These are phyloP conservation scores for Amaurobius ferox DNA, from an alignment of 2,888 invertebrate genomes.

Conservation along the genomic window DNA sequence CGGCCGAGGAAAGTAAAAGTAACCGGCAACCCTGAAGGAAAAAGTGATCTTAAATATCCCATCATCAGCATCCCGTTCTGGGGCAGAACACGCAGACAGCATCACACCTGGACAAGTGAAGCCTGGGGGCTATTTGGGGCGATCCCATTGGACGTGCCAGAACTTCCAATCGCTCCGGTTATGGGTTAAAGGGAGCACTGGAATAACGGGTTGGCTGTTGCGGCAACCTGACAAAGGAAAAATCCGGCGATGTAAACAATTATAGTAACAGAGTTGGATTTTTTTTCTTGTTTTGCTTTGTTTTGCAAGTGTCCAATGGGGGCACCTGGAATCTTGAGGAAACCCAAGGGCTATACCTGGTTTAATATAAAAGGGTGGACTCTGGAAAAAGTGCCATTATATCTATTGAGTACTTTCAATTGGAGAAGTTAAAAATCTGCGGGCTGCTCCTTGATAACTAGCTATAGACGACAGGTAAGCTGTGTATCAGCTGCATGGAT, in stretches of 20 bases:
- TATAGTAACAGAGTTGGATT: conserved; percentile 58
- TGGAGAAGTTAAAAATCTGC: neutral
- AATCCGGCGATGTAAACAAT: conserved; percentile 54
- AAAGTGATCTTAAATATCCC: conserved; percentile 26
- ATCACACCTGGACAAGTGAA: neutral
- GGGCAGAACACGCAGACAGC: conserved; percentile 20
- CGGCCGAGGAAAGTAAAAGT: conserved; percentile 12
- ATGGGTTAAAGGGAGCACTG: conserved; percentile 56
- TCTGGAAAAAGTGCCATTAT: conserved; percentile 24
- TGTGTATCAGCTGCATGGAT: conserved; percentile 2
- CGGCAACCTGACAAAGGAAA: conserved; percentile 41
- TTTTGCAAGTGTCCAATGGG: conserved; percentile 38
- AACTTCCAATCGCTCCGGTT: conserved; percentile 45
- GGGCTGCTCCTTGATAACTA: neutral
- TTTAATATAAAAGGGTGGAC: conserved; percentile 61
- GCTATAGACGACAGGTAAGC: conserved; percentile 27
- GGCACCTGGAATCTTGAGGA: conserved; percentile 34
- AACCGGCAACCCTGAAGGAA: conserved; percentile 15
- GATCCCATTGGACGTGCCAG: conserved; percentile 61
- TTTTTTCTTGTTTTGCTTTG: conserved; percentile 32
- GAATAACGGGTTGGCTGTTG: conserved; percentile 18
- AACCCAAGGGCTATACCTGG: conserved; percentile 55
- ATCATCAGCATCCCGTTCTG: conserved; percentile 42
- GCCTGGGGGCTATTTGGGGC: conserved; percentile 37
- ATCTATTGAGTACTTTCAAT: conserved; percentile 27